Evolutionary conservation across 30 jellyfish, hydroid and myxozoan genomes (phyloP).

Genomic region (Chrysaora quinquecirrha): DNA sequence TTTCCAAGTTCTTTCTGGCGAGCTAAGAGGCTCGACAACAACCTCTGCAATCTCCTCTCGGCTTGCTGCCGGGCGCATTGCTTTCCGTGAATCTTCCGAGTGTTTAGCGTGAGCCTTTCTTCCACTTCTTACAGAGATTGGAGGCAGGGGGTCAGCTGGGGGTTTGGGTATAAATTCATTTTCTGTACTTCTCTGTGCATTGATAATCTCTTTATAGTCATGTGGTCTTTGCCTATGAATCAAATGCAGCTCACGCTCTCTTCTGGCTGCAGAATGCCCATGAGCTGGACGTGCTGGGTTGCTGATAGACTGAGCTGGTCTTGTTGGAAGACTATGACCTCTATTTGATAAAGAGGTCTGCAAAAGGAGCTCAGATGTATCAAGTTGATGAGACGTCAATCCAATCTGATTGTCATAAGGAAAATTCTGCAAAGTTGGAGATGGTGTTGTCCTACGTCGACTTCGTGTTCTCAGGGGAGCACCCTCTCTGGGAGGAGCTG

Average conservation of each 20-base stretch:
- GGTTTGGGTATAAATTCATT: conserved; percentile 48
- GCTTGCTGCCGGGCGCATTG: background rate
- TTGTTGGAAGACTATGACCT: conserved; percentile 29
- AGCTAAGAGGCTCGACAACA: conserved; percentile 60
- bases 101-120: background rate
- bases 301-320: conserved; percentile 70
- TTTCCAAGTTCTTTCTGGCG: conserved; percentile 74
- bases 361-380: conserved; percentile 58
- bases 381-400: conserved; percentile 60
- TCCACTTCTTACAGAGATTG: conserved; percentile 74
- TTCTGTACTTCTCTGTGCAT: conserved; percentile 38
- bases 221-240: conserved; percentile 66
- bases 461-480: conserved; percentile 47
- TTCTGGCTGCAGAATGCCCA: conserved; percentile 75
- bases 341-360: conserved; percentile 58
- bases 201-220: conserved; percentile 81
- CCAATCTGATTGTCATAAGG: conserved; percentile 28
- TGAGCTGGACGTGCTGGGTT: conserved; percentile 76
- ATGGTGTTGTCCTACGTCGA: conserved; percentile 51
- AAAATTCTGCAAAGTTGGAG: conserved; percentile 56
- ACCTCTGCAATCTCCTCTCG: conserved; percentile 60
- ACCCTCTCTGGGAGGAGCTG: conserved; percentile 82
- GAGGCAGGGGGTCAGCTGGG: conserved; percentile 84
- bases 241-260: conserved; percentile 69
- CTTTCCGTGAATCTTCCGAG: conserved; percentile 6